These are phyloP conservation scores for Bufo gargarizans DNA, from an alignment of 2,113 vertebrate genomes.

Conservation along the genomic window DNA sequence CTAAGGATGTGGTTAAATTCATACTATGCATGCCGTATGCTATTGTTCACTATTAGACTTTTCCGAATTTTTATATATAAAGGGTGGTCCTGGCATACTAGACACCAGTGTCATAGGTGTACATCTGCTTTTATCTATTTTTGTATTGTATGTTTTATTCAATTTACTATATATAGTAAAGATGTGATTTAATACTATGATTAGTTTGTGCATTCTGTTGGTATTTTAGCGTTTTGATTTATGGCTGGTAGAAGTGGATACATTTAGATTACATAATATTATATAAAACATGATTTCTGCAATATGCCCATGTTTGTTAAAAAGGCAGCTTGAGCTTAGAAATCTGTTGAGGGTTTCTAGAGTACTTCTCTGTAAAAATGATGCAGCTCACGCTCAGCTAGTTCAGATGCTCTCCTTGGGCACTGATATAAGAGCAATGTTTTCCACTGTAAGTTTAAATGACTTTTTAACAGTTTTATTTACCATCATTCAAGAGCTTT, in stretches of 20 bases:
- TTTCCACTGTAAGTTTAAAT: not conserved
- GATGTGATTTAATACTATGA: too few species aligned
- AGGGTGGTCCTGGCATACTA: too few species aligned
- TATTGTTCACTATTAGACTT: too few species aligned
- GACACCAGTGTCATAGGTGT: too few species aligned
- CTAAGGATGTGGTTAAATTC: too few species aligned
- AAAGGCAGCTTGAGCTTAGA: not conserved
- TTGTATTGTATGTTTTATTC: too few species aligned
- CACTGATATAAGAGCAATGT: not conserved
- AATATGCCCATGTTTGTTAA: not conserved
- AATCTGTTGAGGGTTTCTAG: not conserved
- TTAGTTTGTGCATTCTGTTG: too few species aligned
- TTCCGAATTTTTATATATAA: too few species aligned
- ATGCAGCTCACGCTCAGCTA: not conserved
- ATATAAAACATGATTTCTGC: not conserved
- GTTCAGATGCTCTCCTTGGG: not conserved
- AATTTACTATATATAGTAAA: too few species aligned
- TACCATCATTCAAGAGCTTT: not conserved
- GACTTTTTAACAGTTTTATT: constrained; percentile 3
- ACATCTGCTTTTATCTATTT: too few species aligned
- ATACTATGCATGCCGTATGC: too few species aligned
- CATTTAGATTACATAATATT: not conserved
- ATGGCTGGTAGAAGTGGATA: not conserved
- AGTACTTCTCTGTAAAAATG: not conserved
- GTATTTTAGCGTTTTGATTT: not conserved